phyloP scores from a whole-genome alignment of 2,113 vertebrate species.

The Gyps fulvus region DNA sequence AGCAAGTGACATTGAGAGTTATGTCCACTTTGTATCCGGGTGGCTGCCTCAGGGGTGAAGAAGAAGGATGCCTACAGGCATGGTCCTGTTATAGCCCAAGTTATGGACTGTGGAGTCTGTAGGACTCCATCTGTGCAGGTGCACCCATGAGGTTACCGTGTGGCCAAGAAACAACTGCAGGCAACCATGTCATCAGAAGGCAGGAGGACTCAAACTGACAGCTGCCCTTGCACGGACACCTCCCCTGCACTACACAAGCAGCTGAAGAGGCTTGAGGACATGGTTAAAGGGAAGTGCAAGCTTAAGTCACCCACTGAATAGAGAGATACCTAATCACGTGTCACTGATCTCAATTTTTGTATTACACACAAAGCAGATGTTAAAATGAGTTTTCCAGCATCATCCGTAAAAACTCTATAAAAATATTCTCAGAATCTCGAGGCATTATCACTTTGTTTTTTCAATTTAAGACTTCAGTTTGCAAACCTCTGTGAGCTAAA shows the following conservation, averaged over 20 bases:
- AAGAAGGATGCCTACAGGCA: neutral
- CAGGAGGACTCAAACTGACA: neutral
- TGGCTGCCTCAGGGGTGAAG: neutral
- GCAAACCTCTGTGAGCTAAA: neutral
- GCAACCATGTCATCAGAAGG: neutral
- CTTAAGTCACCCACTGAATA: neutral
- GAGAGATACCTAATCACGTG: neutral
- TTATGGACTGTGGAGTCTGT: neutral
- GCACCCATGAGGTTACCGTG: neutral
- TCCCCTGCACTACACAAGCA: neutral
- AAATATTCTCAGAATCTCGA: neutral
- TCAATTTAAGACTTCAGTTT: neutral
- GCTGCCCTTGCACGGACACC: neutral
- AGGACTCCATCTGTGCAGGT: rapidly evolving
- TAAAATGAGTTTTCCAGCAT: neutral
- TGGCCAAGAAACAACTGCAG: neutral
- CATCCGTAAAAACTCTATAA: neutral
- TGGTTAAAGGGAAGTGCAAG: neutral
- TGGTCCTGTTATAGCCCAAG: rapidly evolving
- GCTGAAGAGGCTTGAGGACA: neutral
- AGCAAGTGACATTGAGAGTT: too few species aligned
- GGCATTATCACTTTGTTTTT: neutral
- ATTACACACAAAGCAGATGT: neutral
- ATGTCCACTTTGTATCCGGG: neutral
- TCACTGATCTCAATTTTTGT: neutral